Conservation (phyloP, 2,888 invertebrate genomes). For the Drosophila birchii region DNA sequence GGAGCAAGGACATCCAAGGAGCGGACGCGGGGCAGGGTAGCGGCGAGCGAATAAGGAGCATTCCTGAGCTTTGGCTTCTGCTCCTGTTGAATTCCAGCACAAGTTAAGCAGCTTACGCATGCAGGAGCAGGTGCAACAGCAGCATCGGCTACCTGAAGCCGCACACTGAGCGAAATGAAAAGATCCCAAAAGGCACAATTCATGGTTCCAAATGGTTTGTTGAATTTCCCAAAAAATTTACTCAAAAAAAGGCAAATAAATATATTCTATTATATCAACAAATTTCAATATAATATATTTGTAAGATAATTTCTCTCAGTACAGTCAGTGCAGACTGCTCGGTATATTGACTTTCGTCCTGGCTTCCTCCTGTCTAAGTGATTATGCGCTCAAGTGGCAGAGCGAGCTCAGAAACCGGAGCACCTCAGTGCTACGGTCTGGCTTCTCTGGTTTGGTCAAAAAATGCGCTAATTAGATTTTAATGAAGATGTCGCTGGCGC, state of each 20-base stretch:
- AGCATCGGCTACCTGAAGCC: constrained; percentile 25
- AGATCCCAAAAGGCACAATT: neutral
- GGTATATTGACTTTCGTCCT: constrained; percentile 22
- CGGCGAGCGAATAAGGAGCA: constrained; percentile 35
- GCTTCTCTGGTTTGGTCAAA: constrained; percentile 35
- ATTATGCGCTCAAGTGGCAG: constrained; percentile 46
- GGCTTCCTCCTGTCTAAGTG: constrained; percentile 35
- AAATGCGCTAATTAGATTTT: constrained; percentile 83
- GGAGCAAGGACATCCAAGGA: constrained; percentile 77
- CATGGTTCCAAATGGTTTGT: fast-evolving
- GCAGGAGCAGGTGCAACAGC: constrained; percentile 37
- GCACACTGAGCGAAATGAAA: constrained; percentile 11
- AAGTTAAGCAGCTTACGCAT: constrained; percentile 76
- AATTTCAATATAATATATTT: neutral
- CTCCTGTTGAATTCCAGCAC: constrained; percentile 65
- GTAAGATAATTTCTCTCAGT: neutral
- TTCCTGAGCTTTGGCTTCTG: constrained; percentile 62
- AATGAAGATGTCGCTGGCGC: constrained; percentile 81
- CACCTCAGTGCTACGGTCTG: constrained; percentile 14
- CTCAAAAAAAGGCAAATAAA: neutral
- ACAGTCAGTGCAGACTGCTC: neutral
- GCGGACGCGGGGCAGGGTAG: constrained; percentile 1
- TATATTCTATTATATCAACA: neutral
- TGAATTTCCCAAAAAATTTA: neutral
- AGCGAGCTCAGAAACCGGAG: constrained; percentile 13